These are phyloP conservation scores for Lethenteron reissneri DNA, from an alignment of 2,113 vertebrate genomes.

Conservation along the genomic window DNA sequence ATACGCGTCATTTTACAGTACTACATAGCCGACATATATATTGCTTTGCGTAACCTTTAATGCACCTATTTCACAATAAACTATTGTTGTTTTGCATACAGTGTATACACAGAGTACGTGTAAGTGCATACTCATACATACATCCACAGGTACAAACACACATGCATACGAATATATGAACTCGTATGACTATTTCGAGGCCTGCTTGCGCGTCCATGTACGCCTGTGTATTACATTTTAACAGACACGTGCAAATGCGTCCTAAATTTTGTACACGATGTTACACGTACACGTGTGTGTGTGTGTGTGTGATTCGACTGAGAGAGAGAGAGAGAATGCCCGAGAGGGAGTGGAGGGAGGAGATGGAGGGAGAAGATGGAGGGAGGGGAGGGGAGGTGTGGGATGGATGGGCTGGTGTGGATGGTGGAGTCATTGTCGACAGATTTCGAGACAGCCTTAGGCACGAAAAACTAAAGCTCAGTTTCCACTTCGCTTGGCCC, in stretches of 20 bases:
- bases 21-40: background rate
- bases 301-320: too few species aligned
- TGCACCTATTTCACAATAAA: background rate
- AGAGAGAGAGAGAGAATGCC: too few species aligned
- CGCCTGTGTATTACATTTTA: background rate
- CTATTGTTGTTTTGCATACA: background rate
- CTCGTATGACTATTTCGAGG: background rate
- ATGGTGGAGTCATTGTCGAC: too few species aligned
- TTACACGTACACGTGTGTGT: too few species aligned
- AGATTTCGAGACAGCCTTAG: background rate
- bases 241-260: background rate
- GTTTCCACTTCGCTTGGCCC: constrained; percentile 2
- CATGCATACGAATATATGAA: background rate
- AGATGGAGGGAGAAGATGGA: too few species aligned
- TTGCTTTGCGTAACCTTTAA: background rate
- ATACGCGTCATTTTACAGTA: background rate
- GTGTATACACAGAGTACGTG: background rate
- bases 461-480: constrained; percentile 3
- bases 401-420: too few species aligned
- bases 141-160: background rate
- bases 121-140: background rate
- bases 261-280: too few species aligned
- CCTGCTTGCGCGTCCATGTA: background rate
- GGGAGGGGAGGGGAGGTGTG: too few species aligned
- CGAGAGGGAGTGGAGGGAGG: too few species aligned